Base-by-base conservation (phyloP, 2,113 vertebrate genomes). In the Meleagris gallopavo region DNA sequence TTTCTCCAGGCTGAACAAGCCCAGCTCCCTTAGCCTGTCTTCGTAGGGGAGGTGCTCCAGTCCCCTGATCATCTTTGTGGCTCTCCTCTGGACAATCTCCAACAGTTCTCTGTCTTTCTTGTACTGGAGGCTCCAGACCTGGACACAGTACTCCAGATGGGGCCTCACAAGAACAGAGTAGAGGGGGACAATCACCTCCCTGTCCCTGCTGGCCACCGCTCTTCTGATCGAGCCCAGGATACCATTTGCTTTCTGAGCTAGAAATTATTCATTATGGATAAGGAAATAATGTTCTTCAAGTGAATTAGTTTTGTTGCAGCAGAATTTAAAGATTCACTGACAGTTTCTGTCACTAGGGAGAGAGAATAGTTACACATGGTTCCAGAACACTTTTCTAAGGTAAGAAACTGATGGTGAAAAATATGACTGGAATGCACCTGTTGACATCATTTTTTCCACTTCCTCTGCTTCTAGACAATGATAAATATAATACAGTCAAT, bases 281-380 rank as follows among this genome's bases (percentile, higher is more conserved):
- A 71, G 80, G 58, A 83, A 27, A 55, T 25, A 87, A 36, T 45
- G 20, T 71, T 97, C 58, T 91, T 70, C 71, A 92, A 76, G 45
- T 81, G 71, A 93, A 96, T 90, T 94, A 69, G 20, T 45, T 91
- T 75, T 83, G 11, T 66, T 81, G 32, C 14, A 70, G 36, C 27
- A 75, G 14, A 92, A 86, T 88, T 96, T 94, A 96, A 97, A 96
- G 60, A 67, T 82, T 57, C 50, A 90, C 29, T 58, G 94, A 90
- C 92, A 96, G 32, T 72, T 96, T 86, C 65, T 96, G 71, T 95
- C 75, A 93, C 36, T 48, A 58, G 48, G 16, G 54, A 93, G 32
- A 95, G 52, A 55, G 3, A 76, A 65, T 36, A 62, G 8, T 41
- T 85, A 58, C 16, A 78, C 2, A 10, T 45, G 32, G 20, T 62